Percentiles rank a stretch among this genome's conserved stretches.
phyloP scores from a whole-genome alignment of 35 echinoderm and acorn worm species.

The Stichopus chloronotus region DNA sequence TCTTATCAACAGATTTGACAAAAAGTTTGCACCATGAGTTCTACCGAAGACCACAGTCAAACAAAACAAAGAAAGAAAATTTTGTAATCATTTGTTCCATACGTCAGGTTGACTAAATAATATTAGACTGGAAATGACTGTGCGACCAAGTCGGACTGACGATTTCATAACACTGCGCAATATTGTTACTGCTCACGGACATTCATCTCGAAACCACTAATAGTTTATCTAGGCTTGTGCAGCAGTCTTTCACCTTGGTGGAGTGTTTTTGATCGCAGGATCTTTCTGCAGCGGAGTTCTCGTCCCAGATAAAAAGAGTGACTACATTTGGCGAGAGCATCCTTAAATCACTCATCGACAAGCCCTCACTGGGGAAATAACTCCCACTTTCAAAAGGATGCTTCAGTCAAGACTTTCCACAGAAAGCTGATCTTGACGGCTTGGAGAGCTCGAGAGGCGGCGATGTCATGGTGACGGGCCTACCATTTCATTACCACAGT shows the following conservation, averaged over 20 bases:
- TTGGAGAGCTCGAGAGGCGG: not conserved
- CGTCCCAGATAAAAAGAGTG: not conserved
- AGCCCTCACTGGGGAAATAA: conserved; percentile 49
- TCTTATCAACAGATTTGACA: too few relatives aligned
- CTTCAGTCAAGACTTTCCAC: conserved; percentile 17
- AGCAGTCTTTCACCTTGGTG: not conserved
- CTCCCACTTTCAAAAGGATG: conserved; percentile 39
- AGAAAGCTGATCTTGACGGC: conserved; percentile 30
- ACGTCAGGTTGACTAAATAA: too few relatives aligned
- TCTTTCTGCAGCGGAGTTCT: not conserved
- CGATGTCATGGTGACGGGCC: not conserved
- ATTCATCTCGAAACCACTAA: not conserved
- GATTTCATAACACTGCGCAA: too few relatives aligned
- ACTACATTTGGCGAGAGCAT: not conserved
- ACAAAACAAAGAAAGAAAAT: too few relatives aligned
- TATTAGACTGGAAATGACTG: too few relatives aligned
- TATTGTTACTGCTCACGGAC: too few relatives aligned
- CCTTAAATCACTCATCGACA: conserved; percentile 48
- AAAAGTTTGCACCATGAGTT: too few relatives aligned
- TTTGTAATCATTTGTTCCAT: too few relatives aligned
- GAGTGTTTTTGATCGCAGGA: not conserved
- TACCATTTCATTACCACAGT: not conserved
- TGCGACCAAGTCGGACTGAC: too few relatives aligned
- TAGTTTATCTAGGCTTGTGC: not conserved
- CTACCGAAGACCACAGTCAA: too few relatives aligned